Evolutionary conservation across 2,888 invertebrate genomes (phyloP).

Genomic region (Diachrysia chrysitis): DNA sequence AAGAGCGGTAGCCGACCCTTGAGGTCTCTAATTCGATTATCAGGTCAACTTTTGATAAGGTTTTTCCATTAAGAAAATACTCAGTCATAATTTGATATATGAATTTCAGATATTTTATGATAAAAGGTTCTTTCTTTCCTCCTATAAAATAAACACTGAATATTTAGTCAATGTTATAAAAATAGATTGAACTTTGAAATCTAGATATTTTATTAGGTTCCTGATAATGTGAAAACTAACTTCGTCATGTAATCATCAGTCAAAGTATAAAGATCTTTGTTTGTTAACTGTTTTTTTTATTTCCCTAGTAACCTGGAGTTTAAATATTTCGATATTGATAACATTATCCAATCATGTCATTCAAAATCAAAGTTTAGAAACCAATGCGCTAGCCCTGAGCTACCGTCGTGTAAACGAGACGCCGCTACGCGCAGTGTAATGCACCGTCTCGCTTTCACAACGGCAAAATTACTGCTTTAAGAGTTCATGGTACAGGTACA

Average conservation of each 20-base stretch:
- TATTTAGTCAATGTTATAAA: not conserved
- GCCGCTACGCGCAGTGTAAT: too few species aligned
- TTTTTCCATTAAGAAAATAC: slow-evolving; percentile 5
- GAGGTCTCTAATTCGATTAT: slow-evolving; percentile 2
- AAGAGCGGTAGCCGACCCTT: not conserved
- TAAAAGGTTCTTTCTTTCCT: not conserved
- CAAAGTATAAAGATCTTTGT: not conserved
- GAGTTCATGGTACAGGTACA: too few species aligned
- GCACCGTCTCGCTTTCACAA: too few species aligned
- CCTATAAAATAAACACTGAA: not conserved
- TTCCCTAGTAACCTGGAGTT: too few species aligned
- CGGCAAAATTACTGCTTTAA: too few species aligned
- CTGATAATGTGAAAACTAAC: not conserved
- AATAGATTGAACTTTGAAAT: too few species aligned
- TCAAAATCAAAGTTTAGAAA: too few species aligned
- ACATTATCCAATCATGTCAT: too few species aligned
- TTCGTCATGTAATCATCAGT: not conserved
- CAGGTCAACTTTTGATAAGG: slow-evolving; percentile 2
- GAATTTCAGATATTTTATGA: not conserved
- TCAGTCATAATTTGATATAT: not conserved
- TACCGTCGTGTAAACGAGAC: too few species aligned
- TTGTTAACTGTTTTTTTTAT: not conserved
- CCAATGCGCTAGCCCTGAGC: too few species aligned
- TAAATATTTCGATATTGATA: too few species aligned
- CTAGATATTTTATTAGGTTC: too few species aligned